Evolutionary conservation across 2,797 vertebrate species (phyloP).

Genomic region (Sebastes jordani): DNA sequence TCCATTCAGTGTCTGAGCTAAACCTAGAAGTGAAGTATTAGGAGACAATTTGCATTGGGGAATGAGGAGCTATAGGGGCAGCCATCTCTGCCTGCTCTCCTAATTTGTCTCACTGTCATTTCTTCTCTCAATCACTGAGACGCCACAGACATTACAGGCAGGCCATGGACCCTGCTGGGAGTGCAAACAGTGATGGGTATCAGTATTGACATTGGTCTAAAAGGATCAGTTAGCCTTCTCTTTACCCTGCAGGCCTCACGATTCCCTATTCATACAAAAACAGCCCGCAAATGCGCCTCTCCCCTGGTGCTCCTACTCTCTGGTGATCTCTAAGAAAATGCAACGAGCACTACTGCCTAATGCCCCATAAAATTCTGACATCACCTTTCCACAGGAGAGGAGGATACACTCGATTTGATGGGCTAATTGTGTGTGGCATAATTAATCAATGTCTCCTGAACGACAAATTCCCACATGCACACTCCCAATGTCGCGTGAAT

Average conservation of each 20-base stretch:
- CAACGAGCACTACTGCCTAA: constrained; percentile 75
- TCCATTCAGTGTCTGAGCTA: constrained; percentile 2
- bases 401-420: constrained; percentile 85
- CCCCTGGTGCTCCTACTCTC: constrained; percentile 48
- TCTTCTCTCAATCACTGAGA: constrained; percentile 69
- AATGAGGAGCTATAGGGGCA: constrained; percentile 45
- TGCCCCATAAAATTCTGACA: constrained; percentile 82
- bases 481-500: constrained; percentile 63
- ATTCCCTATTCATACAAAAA: constrained; percentile 63
- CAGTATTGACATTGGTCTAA: constrained; percentile 79
- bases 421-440: constrained; percentile 85
- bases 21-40: constrained; percentile 25
- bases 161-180: constrained; percentile 63
- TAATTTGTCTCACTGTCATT: constrained; percentile 74
- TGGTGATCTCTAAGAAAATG: constrained; percentile 69
- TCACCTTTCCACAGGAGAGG: constrained; percentile 83
- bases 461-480: constrained; percentile 70
- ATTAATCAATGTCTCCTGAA: constrained; percentile 86
- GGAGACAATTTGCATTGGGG: constrained; percentile 50
- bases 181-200: constrained; percentile 76
- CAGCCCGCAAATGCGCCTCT: constrained; percentile 44
- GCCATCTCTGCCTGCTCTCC: constrained; percentile 41
- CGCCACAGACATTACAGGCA: constrained; percentile 65
- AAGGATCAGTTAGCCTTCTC: constrained; percentile 71
- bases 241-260: constrained; percentile 55